Base-by-base conservation (phyloP, 2,888 invertebrate species). In the Acronicta leporina region DNA sequence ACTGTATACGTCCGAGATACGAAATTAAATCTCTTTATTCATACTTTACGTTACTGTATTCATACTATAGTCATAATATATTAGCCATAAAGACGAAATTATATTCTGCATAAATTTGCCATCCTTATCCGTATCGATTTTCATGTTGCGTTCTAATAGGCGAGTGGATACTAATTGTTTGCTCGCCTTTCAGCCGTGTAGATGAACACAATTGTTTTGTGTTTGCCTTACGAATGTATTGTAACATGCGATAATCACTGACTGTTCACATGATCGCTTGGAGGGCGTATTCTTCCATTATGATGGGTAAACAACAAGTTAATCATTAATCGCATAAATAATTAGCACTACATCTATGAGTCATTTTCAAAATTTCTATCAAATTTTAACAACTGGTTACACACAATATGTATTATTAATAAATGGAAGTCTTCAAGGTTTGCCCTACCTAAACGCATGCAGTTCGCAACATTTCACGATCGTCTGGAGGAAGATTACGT, bases 71-170 rank as follows among this genome's bases (percentile, higher is more conserved):
- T 44, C 3, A n/a, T n/a, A 44, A 25, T 38, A 1, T n/a, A 41
- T 13, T 10, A 25, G 14, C 68, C 68, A n/a, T 68, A n/a, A n/a
- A n/a, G n/a, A 68, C 68, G 62, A 59, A 44, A 59, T 49, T 13
- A 13, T 55, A 20, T 52, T 61, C 20, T 33, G 48, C 25, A 55
- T 38, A 30, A 61, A 50, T 30, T 53, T 56, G 35, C 68, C 43
- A 15, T 73, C 40, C 63, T 73, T 68, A 46, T 73, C 51, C n/a
- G 15, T 10, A 7, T 3, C 11, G 10, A 0, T 10, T 46, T 25
- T 43, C 38, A 38, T 38, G 6, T 7, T 38, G 38, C 6, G 33
- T n/a, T 35, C 5, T 35, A 13, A 38, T 38, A n/a, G 7, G 38
- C 38, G 7, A 38, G 7, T 38, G 38, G 38, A 38, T n/a, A 38